Evolutionary conservation across 2,797 vertebrate species (phyloP).

Genomic region (Nyctibius grandis): DNA sequence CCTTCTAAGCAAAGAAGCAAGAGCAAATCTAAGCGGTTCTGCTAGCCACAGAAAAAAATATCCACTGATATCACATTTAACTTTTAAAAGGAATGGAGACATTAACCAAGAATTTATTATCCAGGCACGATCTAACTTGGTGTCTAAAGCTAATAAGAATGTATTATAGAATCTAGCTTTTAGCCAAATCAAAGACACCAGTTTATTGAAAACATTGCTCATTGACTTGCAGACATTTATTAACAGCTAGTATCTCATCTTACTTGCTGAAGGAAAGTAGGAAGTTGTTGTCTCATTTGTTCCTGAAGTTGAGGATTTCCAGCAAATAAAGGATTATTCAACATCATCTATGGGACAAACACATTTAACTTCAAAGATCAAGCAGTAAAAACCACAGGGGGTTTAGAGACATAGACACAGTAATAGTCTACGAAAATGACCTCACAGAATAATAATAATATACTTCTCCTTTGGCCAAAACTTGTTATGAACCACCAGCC

Average conservation of each 20-base stretch:
- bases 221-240: background rate
- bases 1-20: background rate
- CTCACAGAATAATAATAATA: background rate
- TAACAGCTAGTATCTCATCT: conserved; percentile 56
- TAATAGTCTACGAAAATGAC: background rate
- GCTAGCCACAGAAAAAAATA: background rate
- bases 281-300: conserved; percentile 89
- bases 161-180: background rate
- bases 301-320: conserved; percentile 89
- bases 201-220: conserved; percentile 15
- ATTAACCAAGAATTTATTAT: background rate
- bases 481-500: background rate
- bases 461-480: background rate
- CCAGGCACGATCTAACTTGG: background rate
- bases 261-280: conserved; percentile 88
- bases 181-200: conserved; percentile 10
- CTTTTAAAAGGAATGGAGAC: background rate
- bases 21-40: background rate
- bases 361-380: conserved; percentile 3
- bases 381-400: background rate
- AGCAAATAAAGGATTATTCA: conserved; percentile 91
- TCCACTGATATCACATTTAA: background rate
- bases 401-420: background rate
- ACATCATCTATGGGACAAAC: conserved; percentile 82
- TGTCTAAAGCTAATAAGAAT: background rate